A percentile compares a stretch with the other conserved stretches of the same genome.
Conservation (phyloP, 37 sponge, comb jelly and placozoan genomes). For the Halisarca cf. caerulea region DNA sequence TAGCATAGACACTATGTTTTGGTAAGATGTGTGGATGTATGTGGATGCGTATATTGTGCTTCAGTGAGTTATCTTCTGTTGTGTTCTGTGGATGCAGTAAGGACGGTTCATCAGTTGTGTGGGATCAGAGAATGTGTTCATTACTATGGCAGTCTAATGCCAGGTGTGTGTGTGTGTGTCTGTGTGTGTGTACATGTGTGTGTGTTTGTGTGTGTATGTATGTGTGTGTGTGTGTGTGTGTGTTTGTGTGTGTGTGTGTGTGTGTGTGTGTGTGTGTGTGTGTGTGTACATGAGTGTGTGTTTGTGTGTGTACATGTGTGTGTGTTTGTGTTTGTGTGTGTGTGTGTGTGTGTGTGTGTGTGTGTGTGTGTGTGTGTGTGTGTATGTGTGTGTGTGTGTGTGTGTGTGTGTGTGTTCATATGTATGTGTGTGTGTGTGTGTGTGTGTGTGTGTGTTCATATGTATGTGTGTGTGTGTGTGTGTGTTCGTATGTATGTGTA, state of each 20-base stretch:
- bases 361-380: not conserved
- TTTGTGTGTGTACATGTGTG: too few relatives aligned
- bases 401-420: not conserved
- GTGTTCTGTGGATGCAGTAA: conserved; percentile 13
- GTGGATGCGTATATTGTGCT: too few relatives aligned
- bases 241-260: not conserved
- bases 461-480: not conserved
- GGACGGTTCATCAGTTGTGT: conserved; percentile 60
- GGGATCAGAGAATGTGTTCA: conserved; percentile 64
- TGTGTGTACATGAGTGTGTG: not conserved
- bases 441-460: too few relatives aligned
- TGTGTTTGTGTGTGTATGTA: too few relatives aligned
- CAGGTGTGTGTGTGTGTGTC: conserved; percentile 38
- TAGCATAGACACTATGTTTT: too few relatives aligned
- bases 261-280: not conserved
- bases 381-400: too few relatives aligned
- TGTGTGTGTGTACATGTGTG: too few relatives aligned
- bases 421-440: too few relatives aligned
- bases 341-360: not conserved
- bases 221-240: not conserved
- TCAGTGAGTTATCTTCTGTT: too few relatives aligned
- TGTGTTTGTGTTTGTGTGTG: not conserved
- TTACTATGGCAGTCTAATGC: conserved; percentile 65
- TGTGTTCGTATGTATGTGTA: not conserved
- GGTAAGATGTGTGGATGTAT: too few relatives aligned